phyloP scores from a whole-genome alignment of 64 coral and sea anemone species.

The Montipora efflorescens region DNA sequence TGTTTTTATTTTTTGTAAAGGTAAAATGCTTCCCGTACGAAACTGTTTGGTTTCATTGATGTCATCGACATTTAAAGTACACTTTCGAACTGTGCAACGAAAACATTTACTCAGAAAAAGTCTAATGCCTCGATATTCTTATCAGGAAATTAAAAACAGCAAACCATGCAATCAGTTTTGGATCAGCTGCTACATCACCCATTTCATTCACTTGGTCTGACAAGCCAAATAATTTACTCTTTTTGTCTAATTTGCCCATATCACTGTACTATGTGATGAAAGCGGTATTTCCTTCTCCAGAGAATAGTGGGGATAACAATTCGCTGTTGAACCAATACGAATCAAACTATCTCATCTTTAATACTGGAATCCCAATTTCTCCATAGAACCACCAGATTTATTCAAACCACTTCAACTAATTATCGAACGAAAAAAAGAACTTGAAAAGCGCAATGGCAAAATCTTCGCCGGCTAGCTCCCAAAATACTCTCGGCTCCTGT shows the following conservation, averaged over 20 bases:
- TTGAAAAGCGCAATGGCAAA: neutral
- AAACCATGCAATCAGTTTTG: neutral
- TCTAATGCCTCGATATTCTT: neutral
- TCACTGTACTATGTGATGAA: too few relatives aligned
- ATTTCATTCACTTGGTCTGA: too few relatives aligned
- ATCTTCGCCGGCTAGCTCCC: too few relatives aligned
- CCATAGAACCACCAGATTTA: neutral
- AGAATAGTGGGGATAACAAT: neutral
- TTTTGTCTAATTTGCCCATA: neutral
- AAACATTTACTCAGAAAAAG: neutral
- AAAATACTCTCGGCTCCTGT: neutral
- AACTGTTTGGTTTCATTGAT: conserved; percentile 19
- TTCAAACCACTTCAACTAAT: neutral
- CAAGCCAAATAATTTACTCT: neutral
- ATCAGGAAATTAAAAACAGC: neutral
- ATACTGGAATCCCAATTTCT: neutral
- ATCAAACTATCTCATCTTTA: neutral
- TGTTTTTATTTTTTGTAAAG: too few relatives aligned
- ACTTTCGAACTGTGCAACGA: neutral
- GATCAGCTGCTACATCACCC: neutral
- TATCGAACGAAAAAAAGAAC: neutral
- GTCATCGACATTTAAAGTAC: conserved; percentile 10
- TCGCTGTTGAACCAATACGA: conserved; percentile 16
- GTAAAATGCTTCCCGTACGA: neutral
- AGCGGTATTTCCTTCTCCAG: neutral